Base-by-base conservation (phyloP, 1,140 invertebrate genomes). In the Neotoxoptera formosana region DNA sequence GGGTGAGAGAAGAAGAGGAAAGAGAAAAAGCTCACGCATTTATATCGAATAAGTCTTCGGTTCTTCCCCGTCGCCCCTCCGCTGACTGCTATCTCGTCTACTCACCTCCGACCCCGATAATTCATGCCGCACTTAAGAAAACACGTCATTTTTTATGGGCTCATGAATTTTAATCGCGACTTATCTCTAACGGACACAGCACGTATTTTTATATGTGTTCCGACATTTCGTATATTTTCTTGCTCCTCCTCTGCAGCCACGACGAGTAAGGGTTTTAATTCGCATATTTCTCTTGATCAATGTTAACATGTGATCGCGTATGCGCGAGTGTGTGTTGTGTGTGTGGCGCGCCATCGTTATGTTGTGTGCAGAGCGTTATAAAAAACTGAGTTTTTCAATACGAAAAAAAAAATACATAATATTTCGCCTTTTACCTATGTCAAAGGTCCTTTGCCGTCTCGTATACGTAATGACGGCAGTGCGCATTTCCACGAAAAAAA, bases 141-240 rank as follows among this genome's bases (percentile, higher is more conserved):
- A 89, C 87, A 36, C 87, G 87, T 89, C 67, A 48, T 91, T 91
- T 91, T 91, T 91, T 83, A 91, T 34, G 41, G n/a, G 45, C 67
- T 91, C 90, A 83, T 91, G 90, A 91, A 91, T 91, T 91, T 90
- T 91, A 91, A 91, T 48, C 67, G 90, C n/a, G 36, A 91, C 60
- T 76, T 83, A 91, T 83, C 45, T 76, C 45, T n/a, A 48, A 47
- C 45, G 51, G 89, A 60, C 89, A 25, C 36, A 17, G 53, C 36
- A 41, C 45, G 45, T 47, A n/a, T 30, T 25, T 14, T 45, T 86
- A 30, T 45, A 41, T 41, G 41, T 86, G 25, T 86, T 83, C 45
- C 84, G 30, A 7, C n/a, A 17, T 30, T 51, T 88, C 47, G 25
- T 41, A 86, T 86, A 41, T 30, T 83, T 45, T 41, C 36, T 25